A percentile compares a stretch with the other conserved stretches of the same genome.
These are phyloP conservation scores for Amphiprion percula DNA, from an alignment of 2,113 vertebrate genomes.

Conservation along the genomic window DNA sequence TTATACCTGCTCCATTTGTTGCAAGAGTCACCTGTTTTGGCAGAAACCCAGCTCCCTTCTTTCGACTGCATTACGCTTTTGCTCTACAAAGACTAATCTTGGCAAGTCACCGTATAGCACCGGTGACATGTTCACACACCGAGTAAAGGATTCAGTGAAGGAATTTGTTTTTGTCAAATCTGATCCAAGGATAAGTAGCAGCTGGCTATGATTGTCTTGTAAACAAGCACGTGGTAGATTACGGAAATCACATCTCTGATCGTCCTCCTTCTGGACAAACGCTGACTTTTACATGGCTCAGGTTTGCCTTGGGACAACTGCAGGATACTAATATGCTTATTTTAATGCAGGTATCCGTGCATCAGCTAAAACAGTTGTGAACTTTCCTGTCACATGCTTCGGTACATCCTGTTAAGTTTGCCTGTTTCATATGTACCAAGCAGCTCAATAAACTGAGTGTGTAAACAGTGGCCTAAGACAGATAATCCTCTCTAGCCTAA, in stretches of 20 bases:
- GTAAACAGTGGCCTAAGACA: constrained; percentile 38
- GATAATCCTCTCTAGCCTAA: constrained; percentile 43
- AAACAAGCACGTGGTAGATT: constrained; percentile 46
- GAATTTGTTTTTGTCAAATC: constrained; percentile 8
- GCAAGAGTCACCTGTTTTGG: not conserved
- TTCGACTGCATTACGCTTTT: not conserved
- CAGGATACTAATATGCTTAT: not conserved
- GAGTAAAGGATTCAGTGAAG: constrained; percentile 5
- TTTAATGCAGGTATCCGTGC: not conserved
- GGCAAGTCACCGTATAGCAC: not conserved
- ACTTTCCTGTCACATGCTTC: too few relatives aligned
- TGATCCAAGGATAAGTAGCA: constrained; percentile 13
- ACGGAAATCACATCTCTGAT: constrained; percentile 37
- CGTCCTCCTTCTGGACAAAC: constrained; percentile 37
- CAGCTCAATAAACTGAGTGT: constrained; percentile 32
- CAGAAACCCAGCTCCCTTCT: not conserved
- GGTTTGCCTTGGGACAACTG: not conserved
- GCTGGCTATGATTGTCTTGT: constrained; percentile 26
- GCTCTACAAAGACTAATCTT: not conserved
- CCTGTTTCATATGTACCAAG: not conserved
- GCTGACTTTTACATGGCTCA: not conserved
- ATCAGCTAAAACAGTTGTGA: not conserved
- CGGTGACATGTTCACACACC: not conserved
- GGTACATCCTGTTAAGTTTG: constrained; percentile 5
- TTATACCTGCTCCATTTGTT: not conserved